Base-by-base conservation (phyloP, 1,140 invertebrate species). In the Zeugodacus cucurbitae region DNA sequence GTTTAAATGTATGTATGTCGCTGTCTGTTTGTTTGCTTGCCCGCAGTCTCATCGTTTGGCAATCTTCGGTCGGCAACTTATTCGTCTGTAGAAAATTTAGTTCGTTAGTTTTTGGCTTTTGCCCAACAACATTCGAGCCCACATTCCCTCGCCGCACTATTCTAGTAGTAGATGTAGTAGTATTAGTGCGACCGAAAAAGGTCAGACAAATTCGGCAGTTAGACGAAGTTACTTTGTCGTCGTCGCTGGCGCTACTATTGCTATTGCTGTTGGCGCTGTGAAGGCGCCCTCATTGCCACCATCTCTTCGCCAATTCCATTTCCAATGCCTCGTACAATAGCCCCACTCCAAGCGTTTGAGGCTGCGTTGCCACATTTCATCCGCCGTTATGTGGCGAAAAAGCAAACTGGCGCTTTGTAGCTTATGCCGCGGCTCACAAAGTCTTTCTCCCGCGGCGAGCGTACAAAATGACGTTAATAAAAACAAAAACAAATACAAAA, bases 121-220 rank as follows among this genome's bases (percentile, higher is more conserved):
- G 74, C 41, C 74, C 41, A 82, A 82, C 41, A 37, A 41, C 74
- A 26, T 82, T 82, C n/a, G 8, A 4, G n/a, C 3, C 74, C 58
- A 8, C n/a, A 62, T 62, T 29, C 20, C 20, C 22, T 0, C 41
- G 10, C n/a, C n/a, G 34, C 70, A 22, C 32, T 20, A 4, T 2
- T n/a, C 22, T 44, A 4, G 11, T 34, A 8, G 70, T 41, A 32
- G 20, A 7, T n/a, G 37, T 44, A 4, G 11, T 34, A 8, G 70
- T 41, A 32, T 4, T 8, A n/a, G 37, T 82, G 20, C 74, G 74
- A 82, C 74, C 41, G 74, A 82, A 82, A 48, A 82, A 48, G 74
- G 74, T 82, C 74, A 82, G 44, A 48, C 74, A 82, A 82, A 82
- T 82, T 82, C 74, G 74, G 41, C n/a, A 48, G 74, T 82, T 82